Evolutionary conservation across 1,140 invertebrate genomes (phyloP).

Genomic region (Bombyx mandarina): DNA sequence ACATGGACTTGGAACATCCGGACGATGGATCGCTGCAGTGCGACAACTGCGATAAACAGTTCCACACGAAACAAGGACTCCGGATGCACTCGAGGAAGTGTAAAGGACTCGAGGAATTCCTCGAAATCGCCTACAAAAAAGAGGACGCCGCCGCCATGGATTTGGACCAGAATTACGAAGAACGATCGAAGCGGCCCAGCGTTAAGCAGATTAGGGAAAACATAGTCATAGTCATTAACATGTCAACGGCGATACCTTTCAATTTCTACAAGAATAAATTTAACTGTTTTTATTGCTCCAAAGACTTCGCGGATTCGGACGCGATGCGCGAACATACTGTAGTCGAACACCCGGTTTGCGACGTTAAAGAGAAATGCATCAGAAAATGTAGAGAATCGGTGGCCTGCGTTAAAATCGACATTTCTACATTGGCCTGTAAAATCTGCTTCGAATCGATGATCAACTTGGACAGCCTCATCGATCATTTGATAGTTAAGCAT

Average conservation of each 20-base stretch:
- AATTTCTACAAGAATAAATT: conserved; percentile 63
- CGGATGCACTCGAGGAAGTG: conserved; percentile 56
- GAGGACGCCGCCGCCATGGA: conserved; percentile 43
- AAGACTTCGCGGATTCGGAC: conserved; percentile 55
- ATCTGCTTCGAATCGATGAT: conserved; percentile 46
- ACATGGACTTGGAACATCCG: conserved; percentile 53
- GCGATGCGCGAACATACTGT: conserved; percentile 50
- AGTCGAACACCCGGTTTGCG: conserved; percentile 45
- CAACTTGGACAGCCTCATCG: conserved; percentile 40
- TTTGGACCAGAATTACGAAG: conserved; percentile 33
- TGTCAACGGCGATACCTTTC: conserved; percentile 61
- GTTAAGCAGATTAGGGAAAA: conserved; percentile 58
- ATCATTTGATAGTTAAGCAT: conserved; percentile 50
- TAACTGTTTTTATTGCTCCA: conserved; percentile 60
- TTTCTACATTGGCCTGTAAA: conserved; percentile 50
- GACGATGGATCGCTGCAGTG: conserved; percentile 52
- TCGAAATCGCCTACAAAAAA: conserved; percentile 33
- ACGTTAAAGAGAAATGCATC: conserved; percentile 51
- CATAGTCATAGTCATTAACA: conserved; percentile 52
- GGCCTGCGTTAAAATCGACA: conserved; percentile 56
- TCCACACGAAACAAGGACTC: conserved; percentile 54
- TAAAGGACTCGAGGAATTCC: conserved; percentile 34
- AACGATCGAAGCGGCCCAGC: conserved; percentile 34
- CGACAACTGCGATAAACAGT: conserved; percentile 50
- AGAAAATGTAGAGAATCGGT: conserved; percentile 51